These are phyloP conservation scores for Papilio polytes DNA, from an alignment of 1,140 invertebrate species.

Conservation along the genomic window DNA sequence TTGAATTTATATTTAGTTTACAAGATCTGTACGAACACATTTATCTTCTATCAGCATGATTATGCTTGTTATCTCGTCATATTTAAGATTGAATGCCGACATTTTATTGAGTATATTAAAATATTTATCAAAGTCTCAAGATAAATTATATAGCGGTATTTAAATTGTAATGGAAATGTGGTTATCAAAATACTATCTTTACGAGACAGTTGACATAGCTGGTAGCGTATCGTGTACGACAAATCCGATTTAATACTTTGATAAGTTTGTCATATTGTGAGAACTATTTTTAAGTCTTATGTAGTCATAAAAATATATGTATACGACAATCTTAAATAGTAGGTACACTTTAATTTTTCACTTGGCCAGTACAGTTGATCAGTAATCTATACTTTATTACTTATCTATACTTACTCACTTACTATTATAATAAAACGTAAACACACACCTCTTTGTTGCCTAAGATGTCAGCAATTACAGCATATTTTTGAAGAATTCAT, in stretches of 20 bases:
- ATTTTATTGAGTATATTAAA: background rate
- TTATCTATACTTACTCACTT: too few species aligned
- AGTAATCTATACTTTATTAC: too few species aligned
- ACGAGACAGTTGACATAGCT: background rate
- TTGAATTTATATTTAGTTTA: background rate
- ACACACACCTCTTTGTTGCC: too few species aligned
- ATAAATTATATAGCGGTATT: background rate
- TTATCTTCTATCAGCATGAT: slow-evolving; percentile 5
- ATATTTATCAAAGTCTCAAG: slow-evolving; percentile 2
- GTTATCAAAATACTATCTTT: slow-evolving; percentile 14
- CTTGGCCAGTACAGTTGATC: too few species aligned
- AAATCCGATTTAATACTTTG: slow-evolving; percentile 14
- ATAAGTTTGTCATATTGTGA: background rate
- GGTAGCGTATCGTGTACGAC: background rate
- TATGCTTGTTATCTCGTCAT: background rate
- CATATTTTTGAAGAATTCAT: too few species aligned
- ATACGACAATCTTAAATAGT: too few species aligned
- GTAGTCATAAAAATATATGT: background rate
- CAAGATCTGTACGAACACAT: background rate
- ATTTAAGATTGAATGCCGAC: background rate
- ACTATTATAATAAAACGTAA: too few species aligned
- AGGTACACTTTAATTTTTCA: too few species aligned
- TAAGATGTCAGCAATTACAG: too few species aligned
- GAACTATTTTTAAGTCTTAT: background rate
- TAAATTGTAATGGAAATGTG: slow-evolving; percentile 1